Conservation (phyloP, 2,797 vertebrate genomes). For the Coilia nasus region DNA sequence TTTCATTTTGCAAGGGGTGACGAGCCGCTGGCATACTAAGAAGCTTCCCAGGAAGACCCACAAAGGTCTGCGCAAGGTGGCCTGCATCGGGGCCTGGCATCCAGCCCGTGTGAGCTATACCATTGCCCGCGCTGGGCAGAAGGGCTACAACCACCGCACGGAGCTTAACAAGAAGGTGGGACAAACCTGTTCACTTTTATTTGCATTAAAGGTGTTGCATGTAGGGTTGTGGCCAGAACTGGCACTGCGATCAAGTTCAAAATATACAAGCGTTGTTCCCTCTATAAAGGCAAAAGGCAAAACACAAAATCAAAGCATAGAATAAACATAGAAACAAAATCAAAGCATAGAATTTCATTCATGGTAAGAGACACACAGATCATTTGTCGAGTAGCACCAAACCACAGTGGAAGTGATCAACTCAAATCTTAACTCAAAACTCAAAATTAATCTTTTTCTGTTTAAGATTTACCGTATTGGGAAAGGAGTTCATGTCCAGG, state of each 20-base stretch:
- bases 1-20: conserved; percentile 79
- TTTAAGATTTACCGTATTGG: conserved; percentile 88
- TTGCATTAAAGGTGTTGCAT: neutral
- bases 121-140: conserved; percentile 91
- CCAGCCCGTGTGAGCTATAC: conserved; percentile 87
- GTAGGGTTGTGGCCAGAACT: too few species aligned
- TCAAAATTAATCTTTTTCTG: neutral
- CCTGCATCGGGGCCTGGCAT: conserved; percentile 96
- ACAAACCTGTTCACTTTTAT: neutral
- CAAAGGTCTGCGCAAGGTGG: conserved; percentile 93
- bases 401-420: neutral
- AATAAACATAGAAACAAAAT: too few species aligned
- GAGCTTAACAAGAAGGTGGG: conserved; percentile 97
- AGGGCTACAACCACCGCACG: conserved; percentile 92
- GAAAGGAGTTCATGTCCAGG: conserved; percentile 79
- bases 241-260: too few species aligned
- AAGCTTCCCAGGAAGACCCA: conserved; percentile 96
- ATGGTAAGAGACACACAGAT: too few species aligned
- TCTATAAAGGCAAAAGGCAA: too few species aligned
- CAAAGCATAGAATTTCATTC: too few species aligned
- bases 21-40: conserved; percentile 89
- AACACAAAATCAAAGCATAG: too few species aligned
- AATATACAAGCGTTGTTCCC: too few species aligned
- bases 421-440: neutral
- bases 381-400: too few species aligned